Conservation (phyloP, 2,797 vertebrate genomes). For the Antrozous pallidus region DNA sequence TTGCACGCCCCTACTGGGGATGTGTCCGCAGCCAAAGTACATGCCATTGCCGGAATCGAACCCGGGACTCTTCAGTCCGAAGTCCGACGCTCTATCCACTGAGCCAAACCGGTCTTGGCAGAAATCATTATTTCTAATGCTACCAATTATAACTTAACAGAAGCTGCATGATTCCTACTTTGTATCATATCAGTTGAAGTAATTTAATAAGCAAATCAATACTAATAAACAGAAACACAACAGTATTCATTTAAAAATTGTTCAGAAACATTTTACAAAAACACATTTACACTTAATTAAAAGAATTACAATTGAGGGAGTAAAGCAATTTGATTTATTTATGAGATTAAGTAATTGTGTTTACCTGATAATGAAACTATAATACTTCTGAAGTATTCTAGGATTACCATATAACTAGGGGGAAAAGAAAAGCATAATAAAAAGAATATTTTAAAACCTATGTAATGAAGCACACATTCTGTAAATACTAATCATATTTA, state of each 20-base stretch:
- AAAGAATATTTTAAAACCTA: neutral
- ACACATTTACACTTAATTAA: neutral
- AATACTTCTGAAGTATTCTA: constrained; percentile 18
- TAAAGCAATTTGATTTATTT: constrained; percentile 14
- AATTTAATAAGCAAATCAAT: constrained; percentile 6
- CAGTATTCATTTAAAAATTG: neutral
- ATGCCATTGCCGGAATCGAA: too few relatives aligned
- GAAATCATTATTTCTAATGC: neutral
- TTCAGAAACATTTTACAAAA: constrained; percentile 13
- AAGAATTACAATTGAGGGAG: neutral
- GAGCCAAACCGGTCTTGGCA: too few relatives aligned
- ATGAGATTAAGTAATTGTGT: neutral
- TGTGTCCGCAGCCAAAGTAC: too few relatives aligned
- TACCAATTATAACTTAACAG: neutral
- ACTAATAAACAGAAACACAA: neutral
- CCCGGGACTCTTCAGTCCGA: too few relatives aligned
- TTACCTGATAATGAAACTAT: constrained; percentile 17
- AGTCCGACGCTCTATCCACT: too few relatives aligned
- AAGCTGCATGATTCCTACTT: neutral
- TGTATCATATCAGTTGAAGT: constrained; percentile 8
- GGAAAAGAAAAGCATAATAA: constrained; percentile 3
- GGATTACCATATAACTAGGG: neutral
- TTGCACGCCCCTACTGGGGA: too few relatives aligned
- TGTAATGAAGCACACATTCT: neutral
- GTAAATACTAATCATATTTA: neutral